phyloP scores from a whole-genome alignment of 2,113 vertebrate genomes.

The Emydocephalus ijimae region DNA sequence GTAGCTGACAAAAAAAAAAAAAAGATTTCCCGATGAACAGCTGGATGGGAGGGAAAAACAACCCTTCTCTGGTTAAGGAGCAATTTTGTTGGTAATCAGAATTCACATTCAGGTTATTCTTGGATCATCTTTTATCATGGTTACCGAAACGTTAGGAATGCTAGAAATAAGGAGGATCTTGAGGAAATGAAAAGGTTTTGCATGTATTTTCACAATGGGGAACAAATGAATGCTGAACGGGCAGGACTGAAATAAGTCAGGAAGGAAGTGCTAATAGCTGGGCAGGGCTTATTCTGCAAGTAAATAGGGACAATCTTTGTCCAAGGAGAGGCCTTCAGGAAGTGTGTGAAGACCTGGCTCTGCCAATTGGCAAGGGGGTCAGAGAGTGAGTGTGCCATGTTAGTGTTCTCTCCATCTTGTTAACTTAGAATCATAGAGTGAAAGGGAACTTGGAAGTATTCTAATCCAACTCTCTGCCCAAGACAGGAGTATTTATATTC shows the following conservation, averaged over 20 bases:
- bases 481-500: no score
- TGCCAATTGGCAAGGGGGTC: background rate
- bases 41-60: slow-evolving; percentile 12
- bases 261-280: background rate
- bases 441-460: no score
- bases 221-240: background rate
- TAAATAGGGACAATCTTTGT: background rate
- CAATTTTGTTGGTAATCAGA: background rate
- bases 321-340: background rate
- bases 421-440: no score
- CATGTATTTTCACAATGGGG: background rate
- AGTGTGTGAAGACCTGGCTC: background rate
- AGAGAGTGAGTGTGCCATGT: background rate
- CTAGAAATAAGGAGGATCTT: background rate
- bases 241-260: background rate
- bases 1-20: slow-evolving; percentile 9
- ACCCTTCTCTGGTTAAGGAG: background rate
- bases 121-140: background rate
- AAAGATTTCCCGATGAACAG: background rate
- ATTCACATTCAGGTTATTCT: slow-evolving; percentile 2
- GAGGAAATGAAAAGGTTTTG: background rate
- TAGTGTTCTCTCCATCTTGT: no score
- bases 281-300: background rate
- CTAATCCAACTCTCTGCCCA: no score
- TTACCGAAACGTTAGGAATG: background rate